Conservation (phyloP, 1,140 invertebrate species). For the Thaumatotibia leucotreta region DNA sequence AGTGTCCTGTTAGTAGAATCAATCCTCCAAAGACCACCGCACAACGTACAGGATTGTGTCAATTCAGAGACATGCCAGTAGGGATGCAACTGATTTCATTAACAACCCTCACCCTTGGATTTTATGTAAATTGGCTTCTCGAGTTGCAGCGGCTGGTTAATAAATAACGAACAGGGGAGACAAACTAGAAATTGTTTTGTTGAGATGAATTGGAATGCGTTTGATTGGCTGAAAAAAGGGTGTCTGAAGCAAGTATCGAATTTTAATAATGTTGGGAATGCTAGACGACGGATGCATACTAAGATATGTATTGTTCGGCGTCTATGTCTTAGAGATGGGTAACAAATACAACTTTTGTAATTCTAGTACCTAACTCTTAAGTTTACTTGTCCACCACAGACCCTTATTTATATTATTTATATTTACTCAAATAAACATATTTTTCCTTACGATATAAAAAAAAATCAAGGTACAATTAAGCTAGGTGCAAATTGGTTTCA, state of each 20-base stretch:
- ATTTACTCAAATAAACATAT: too few species aligned
- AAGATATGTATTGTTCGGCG: too few species aligned
- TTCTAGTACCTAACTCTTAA: too few species aligned
- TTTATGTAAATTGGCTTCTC: slow-evolving; percentile 13
- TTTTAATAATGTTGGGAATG: too few species aligned
- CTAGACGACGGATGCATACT: too few species aligned
- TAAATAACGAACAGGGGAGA: not conserved
- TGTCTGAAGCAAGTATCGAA: not conserved
- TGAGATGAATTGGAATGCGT: not conserved
- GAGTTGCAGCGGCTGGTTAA: not conserved
- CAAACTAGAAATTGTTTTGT: not conserved
- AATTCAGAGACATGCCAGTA: not conserved
- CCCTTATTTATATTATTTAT: too few species aligned
- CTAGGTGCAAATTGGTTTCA: too few species aligned
- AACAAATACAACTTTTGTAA: too few species aligned
- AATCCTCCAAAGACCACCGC: not conserved
- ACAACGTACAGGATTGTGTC: not conserved
- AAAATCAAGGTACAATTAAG: too few species aligned
- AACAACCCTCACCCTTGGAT: slow-evolving; percentile 5
- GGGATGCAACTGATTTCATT: not conserved
- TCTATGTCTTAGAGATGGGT: too few species aligned
- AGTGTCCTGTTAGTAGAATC: not conserved
- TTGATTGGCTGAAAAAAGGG: not conserved
- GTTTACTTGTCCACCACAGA: too few species aligned
- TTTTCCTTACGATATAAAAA: too few species aligned